Evolutionary conservation across 1,140 invertebrate species (phyloP).

Genomic region (Macrobrachium rosenbergii): DNA sequence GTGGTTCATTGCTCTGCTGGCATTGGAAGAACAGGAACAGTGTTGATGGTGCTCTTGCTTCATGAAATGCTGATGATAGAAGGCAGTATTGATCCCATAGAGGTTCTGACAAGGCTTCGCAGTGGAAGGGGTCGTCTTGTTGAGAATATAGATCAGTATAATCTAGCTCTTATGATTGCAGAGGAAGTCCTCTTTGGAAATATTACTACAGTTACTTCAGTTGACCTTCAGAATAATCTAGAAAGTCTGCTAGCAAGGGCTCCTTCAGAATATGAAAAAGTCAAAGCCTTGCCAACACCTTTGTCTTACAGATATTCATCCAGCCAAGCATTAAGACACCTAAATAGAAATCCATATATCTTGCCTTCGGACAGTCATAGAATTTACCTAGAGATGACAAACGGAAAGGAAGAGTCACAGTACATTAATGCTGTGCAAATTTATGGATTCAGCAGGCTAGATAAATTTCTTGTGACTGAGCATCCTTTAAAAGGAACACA

Average conservation of each 20-base stretch:
- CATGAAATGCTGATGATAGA: constrained; percentile 29
- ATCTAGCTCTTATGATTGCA: constrained; percentile 42
- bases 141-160: constrained; percentile 51
- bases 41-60: constrained; percentile 44
- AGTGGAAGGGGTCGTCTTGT: constrained; percentile 51
- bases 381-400: neutral
- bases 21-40: constrained; percentile 58
- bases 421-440: constrained; percentile 56
- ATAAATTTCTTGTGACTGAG: constrained; percentile 38
- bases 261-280: constrained; percentile 19
- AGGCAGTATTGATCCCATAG: constrained; percentile 34
- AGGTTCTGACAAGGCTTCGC: constrained; percentile 32
- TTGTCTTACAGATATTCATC: neutral
- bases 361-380: constrained; percentile 19
- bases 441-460: neutral
- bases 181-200: constrained; percentile 58
- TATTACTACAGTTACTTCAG: constrained; percentile 10
- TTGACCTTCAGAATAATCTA: constrained; percentile 13
- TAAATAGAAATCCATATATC: constrained; percentile 22
- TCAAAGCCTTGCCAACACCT: constrained; percentile 34
- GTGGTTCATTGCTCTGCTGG: constrained; percentile 62
- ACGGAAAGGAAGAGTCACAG: constrained; percentile 23
- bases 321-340: neutral
- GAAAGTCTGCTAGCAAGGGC: neutral
- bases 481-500: constrained; percentile 35